These are phyloP conservation scores for Sparus aurata DNA, from an alignment of 2,797 vertebrate species.

Conservation along the genomic window DNA sequence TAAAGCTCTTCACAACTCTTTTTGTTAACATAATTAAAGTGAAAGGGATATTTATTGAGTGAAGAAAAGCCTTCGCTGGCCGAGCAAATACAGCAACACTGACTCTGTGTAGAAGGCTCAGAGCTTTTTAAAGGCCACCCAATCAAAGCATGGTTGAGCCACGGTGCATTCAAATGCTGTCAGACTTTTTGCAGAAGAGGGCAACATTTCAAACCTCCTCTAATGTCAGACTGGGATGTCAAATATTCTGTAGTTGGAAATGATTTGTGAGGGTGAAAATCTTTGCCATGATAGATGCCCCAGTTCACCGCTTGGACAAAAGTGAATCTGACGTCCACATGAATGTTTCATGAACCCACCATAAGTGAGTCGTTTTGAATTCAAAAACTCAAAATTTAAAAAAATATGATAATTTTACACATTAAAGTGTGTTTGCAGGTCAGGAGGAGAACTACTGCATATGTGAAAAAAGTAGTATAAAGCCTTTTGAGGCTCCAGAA, in stretches of 20 bases:
- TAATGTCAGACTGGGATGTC: neutral
- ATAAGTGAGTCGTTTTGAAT: neutral
- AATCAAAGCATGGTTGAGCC: constrained; percentile 5
- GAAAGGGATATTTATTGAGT: constrained; percentile 22
- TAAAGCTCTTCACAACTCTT: neutral
- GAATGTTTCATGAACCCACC: neutral
- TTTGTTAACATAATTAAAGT: constrained; percentile 8
- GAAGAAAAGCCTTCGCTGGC: constrained; percentile 6
- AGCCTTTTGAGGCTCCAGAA: too few relatives aligned
- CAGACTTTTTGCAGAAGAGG: neutral
- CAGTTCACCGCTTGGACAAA: neutral
- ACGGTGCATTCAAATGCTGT: constrained; percentile 7
- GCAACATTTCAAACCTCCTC: neutral
- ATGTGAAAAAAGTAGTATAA: too few relatives aligned
- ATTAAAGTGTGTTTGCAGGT: too few relatives aligned
- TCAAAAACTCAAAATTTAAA: neutral
- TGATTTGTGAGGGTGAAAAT: neutral
- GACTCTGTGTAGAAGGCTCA: constrained; percentile 8
- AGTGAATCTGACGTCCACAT: neutral
- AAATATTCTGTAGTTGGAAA: neutral
- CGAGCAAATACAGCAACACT: constrained; percentile 17
- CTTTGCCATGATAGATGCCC: neutral
- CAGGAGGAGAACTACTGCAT: too few relatives aligned
- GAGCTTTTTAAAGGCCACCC: constrained; percentile 7
- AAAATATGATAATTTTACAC: too few relatives aligned